Evolutionary conservation across 2,797 vertebrate genomes (phyloP), one percentile per base, ranked within the genome.

Genomic region (Lithobates pipiens): DNA sequence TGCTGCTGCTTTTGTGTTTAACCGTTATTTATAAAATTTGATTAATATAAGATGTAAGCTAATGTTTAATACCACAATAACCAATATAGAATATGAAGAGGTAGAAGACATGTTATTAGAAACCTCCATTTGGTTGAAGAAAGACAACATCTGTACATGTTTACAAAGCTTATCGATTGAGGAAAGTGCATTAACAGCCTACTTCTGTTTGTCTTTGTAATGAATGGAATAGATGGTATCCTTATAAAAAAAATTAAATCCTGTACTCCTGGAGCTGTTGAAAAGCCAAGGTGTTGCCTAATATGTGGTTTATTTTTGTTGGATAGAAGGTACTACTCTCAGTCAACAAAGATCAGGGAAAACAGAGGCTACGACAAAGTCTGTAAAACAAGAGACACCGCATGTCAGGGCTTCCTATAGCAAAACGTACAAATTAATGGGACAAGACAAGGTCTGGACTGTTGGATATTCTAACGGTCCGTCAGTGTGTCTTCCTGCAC

Each of bases 221-320:
- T 65, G 61, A 65, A 65, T 3, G 61, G 23, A 65, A 65, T 11
- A 25, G n/a, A 65, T 11, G 50, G 9, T 23, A 23, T 11, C 61
- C 23, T 23, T 65, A 11, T 65, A 63, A 25, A 65, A 25, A 5
- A 65, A 8, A 1, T 65, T 25, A 65, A 65, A 25, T 65, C 23
- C 7, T 11, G 61, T 15, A 67, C n/a, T 44, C 44, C 34, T 72
- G 9, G 5, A n/a, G 70, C 10, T 42, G 18, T 72, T n/a, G 34
- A 72, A n/a, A n/a, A 39, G 36, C 8, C 70, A 72, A 7, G 36
- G 16, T 72, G 34, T 72, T 72, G 36, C 70, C 23, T 39, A 72
- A 72, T 72, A 39, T 42, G 23, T 21, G 21, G 34, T 42, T 72
- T 71, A 18, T 71, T 71, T 71, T 72, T 72, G 34, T n/a, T 72